Evolutionary conservation across 2,113 vertebrate genomes (phyloP).

Genomic region (Sigmodon hispidus): DNA sequence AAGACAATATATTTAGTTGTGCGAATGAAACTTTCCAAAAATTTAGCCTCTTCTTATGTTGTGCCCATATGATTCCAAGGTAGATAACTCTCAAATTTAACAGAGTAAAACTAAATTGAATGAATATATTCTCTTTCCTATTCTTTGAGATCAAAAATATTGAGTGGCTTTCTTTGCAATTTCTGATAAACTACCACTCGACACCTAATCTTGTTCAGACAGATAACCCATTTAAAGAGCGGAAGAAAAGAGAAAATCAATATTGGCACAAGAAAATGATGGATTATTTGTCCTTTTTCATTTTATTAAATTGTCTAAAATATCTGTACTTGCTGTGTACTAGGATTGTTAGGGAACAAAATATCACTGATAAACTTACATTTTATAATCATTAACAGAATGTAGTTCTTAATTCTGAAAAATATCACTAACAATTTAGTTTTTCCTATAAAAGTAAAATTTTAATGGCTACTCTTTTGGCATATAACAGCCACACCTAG

Average conservation of each 20-base stretch:
- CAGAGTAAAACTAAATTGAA: background rate
- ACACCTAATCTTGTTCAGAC: background rate
- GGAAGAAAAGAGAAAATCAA: slow-evolving; percentile 20
- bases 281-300: background rate
- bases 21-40: background rate
- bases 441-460: background rate
- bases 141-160: background rate
- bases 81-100: background rate
- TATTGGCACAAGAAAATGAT: background rate
- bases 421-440: background rate
- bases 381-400: background rate
- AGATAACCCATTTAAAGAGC: background rate
- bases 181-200: background rate
- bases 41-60: background rate
- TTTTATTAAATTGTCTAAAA: background rate
- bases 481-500: background rate
- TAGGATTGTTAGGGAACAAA: background rate
- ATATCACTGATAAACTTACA: background rate
- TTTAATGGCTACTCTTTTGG: background rate
- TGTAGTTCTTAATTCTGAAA: background rate
- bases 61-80: background rate
- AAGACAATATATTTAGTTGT: background rate
- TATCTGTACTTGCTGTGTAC: background rate
- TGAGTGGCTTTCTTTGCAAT: background rate
- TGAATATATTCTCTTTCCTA: background rate